phyloP scores from a whole-genome alignment of 2,797 vertebrate genomes.

The Eulemur rubriventer region DNA sequence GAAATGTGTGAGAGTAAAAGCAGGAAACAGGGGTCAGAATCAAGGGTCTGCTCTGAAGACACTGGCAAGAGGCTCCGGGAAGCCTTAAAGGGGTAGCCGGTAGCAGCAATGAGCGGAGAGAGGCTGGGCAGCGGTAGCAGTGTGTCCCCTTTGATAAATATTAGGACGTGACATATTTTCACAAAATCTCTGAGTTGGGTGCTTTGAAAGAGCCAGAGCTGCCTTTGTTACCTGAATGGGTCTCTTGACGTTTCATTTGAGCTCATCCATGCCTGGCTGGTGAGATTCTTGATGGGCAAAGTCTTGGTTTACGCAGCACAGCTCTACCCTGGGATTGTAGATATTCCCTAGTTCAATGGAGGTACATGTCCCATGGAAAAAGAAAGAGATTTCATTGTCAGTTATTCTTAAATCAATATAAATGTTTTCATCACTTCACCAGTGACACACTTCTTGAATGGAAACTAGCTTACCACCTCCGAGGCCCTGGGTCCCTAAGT shows the following conservation, averaged over 20 bases:
- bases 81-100: neutral
- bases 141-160: neutral
- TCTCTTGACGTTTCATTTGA: neutral
- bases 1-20: slow-evolving; percentile 41
- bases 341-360: neutral
- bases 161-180: neutral
- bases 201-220: neutral
- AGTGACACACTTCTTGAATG: neutral
- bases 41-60: neutral
- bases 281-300: neutral
- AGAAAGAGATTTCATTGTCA: neutral
- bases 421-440: neutral
- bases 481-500: neutral
- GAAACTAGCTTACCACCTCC: neutral
- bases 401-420: neutral
- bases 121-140: neutral
- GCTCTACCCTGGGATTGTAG: neutral
- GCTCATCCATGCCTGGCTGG: neutral
- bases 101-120: neutral
- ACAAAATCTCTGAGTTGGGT: neutral
- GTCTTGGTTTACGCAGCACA: neutral
- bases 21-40: slow-evolving; percentile 31
- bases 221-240: neutral
- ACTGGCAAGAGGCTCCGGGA: neutral
- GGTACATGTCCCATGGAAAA: neutral